Evolutionary conservation across 1,140 invertebrate species (phyloP).

Genomic region (Melipona quadrifasciata): DNA sequence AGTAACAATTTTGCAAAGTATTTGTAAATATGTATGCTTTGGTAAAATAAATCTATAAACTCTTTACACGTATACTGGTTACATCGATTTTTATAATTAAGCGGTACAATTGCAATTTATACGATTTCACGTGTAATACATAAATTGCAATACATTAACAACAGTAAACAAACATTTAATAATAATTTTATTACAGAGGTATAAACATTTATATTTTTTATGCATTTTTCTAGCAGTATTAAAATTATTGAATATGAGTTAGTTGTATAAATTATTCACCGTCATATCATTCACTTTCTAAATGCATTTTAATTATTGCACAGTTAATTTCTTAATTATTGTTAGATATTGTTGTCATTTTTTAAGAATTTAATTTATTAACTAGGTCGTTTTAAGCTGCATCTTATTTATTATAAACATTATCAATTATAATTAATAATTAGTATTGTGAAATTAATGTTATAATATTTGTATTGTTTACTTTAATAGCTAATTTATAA

Average conservation of each 20-base stretch:
- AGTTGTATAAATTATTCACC: neutral
- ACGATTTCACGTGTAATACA: slow-evolving; percentile 15
- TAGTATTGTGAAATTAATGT: slow-evolving; percentile 62
- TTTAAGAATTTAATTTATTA: slow-evolving; percentile 4
- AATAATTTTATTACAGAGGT: slow-evolving; percentile 8
- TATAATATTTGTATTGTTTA: slow-evolving; percentile 58
- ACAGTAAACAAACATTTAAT: slow-evolving; percentile 19
- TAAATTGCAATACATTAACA: neutral
- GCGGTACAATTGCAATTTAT: slow-evolving; percentile 21
- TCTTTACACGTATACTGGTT: slow-evolving; percentile 58
- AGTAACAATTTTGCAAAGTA: slow-evolving; percentile 69
- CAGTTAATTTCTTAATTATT: neutral
- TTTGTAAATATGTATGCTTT: slow-evolving; percentile 77
- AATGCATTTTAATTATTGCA: slow-evolving; percentile 10
- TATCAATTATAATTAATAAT: slow-evolving; percentile 25
- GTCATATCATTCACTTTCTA: slow-evolving; percentile 9
- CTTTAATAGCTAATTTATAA: slow-evolving; percentile 59
- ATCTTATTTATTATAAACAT: slow-evolving; percentile 28
- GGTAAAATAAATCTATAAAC: slow-evolving; percentile 71
- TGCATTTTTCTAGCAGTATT: slow-evolving; percentile 37
- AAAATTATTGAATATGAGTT: slow-evolving; percentile 12
- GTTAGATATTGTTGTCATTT: neutral
- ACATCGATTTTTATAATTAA: slow-evolving; percentile 51
- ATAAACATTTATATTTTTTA: slow-evolving; percentile 21
- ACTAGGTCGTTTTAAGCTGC: neutral